phyloP scores from a whole-genome alignment of 2,113 vertebrate genomes.

The Nyctibius bracteatus region DNA sequence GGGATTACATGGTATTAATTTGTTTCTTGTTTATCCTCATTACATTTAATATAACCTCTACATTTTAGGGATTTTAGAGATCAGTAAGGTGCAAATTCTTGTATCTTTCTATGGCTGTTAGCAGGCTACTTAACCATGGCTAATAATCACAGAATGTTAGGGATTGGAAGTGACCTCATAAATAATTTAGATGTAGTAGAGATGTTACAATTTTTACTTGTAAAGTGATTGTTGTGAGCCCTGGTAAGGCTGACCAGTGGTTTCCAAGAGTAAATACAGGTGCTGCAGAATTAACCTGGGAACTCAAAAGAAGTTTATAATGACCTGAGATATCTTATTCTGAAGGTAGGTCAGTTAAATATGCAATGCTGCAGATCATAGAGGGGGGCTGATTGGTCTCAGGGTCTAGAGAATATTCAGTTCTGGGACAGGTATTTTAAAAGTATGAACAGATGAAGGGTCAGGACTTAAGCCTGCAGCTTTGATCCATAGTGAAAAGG shows the following conservation, averaged over 20 bases:
- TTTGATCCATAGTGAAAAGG: not conserved
- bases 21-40: not conserved
- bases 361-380: not conserved
- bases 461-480: not conserved
- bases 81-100: not conserved
- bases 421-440: not conserved
- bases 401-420: not conserved
- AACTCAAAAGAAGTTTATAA: not conserved
- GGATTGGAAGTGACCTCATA: too few relatives aligned
- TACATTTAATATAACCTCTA: not conserved
- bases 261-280: not conserved
- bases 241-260: not conserved
- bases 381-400: not conserved
- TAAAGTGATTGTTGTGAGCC: not conserved
- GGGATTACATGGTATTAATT: not conserved
- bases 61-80: not conserved
- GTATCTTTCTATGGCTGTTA: not conserved
- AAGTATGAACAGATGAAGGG: not conserved
- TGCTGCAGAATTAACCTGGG: too few relatives aligned
- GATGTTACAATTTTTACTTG: not conserved
- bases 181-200: not conserved
- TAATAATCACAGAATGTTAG: too few relatives aligned
- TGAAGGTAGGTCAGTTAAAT: not conserved
- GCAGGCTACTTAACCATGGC: not conserved
- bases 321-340: not conserved